phyloP scores from a whole-genome alignment of 1,140 invertebrate species.

The Bactericera cockerelli region DNA sequence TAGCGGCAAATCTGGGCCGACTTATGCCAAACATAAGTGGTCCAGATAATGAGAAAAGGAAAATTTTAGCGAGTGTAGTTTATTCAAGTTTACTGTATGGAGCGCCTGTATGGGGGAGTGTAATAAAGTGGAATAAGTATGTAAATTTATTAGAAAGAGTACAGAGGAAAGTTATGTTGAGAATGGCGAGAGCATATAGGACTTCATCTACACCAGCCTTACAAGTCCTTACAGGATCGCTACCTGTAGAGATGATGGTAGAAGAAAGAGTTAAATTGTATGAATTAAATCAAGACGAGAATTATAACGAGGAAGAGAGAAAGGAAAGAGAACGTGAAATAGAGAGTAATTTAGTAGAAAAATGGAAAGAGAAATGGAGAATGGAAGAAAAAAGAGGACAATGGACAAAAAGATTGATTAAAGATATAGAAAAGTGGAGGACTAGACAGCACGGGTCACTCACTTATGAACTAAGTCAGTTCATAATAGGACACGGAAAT shows the following conservation, averaged over 20 bases:
- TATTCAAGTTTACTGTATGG: neutral
- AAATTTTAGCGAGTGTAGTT: neutral
- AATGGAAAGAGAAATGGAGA: constrained; percentile 13
- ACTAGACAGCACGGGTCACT: constrained; percentile 18
- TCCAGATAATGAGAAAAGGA: neutral
- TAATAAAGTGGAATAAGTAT: neutral
- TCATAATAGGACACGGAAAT: constrained; percentile 27
- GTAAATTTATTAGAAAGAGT: neutral
- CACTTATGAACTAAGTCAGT: constrained; percentile 21
- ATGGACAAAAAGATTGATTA: constrained; percentile 19
- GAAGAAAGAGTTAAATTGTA: neutral
- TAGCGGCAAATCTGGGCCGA: neutral
- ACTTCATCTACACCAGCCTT: constrained; percentile 9
- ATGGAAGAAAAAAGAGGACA: constrained; percentile 6
- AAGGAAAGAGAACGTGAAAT: too few relatives aligned
- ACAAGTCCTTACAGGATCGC: neutral
- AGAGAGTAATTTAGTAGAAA: too few relatives aligned
- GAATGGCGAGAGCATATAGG: constrained; percentile 7
- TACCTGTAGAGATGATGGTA: neutral
- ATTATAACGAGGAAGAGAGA: too few relatives aligned
- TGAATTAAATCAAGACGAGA: neutral
- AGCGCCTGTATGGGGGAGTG: neutral
- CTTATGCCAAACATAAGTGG: neutral
- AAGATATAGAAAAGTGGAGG: constrained; percentile 13
- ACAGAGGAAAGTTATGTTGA: constrained; percentile 11